These are phyloP conservation scores for Ylistrum balloti DNA, from an alignment of 1,140 invertebrate species.

Conservation along the genomic window DNA sequence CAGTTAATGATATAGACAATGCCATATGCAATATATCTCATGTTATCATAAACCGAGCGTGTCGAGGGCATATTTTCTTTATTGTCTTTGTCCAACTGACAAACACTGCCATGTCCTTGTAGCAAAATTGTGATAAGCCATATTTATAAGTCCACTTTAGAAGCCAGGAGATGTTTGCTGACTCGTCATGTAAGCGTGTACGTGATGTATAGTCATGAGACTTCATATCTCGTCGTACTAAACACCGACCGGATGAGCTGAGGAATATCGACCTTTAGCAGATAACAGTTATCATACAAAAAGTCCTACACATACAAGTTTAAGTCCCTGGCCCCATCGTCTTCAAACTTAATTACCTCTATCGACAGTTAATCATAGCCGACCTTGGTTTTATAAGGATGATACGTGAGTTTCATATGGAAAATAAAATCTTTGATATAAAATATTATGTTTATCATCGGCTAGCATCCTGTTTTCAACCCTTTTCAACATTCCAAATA, in stretches of 20 bases:
- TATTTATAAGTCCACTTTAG: conserved; percentile 15
- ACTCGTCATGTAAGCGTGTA: not conserved
- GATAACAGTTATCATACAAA: conserved; percentile 20
- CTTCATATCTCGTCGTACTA: not conserved
- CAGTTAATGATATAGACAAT: not conserved
- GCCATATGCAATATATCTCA: not conserved
- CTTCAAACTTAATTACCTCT: not conserved
- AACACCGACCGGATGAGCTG: conserved; percentile 22
- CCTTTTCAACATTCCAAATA: not conserved
- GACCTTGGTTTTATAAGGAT: not conserved
- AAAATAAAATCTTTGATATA: not conserved
- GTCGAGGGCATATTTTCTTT: conserved; percentile 14
- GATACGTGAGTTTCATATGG: not conserved
- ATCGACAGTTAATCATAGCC: conserved; percentile 14
- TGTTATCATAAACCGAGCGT: not conserved
- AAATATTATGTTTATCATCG: not conserved
- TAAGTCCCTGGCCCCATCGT: conserved; percentile 4
- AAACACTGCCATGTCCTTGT: not conserved
- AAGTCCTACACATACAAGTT: not conserved
- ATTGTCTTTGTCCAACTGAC: not conserved
- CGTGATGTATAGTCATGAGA: conserved; percentile 27
- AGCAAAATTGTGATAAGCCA: not conserved
- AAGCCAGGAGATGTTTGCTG: conserved; percentile 13
- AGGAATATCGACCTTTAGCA: not conserved
- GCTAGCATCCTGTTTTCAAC: not conserved